Evolutionary conservation across 1,140 invertebrate genomes (phyloP), one percentile per base, ranked within the genome.

Genomic region (Hirudo medicinalis): DNA sequence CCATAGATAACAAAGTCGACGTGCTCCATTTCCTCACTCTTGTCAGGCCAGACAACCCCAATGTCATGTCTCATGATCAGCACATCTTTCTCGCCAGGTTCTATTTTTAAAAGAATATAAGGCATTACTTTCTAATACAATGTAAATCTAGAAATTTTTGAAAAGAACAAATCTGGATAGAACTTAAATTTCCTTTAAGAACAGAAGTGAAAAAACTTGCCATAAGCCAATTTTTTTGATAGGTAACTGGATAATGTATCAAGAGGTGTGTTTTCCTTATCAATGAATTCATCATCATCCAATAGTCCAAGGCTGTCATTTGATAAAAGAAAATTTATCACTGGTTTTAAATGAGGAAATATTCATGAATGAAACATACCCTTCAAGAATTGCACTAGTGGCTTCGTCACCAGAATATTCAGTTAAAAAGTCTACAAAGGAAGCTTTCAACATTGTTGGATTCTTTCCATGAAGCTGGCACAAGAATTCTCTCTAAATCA

Each of bases 21-120:
- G 54, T 91, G 89, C 70, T 91, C 87, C 27, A 86, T 80, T 84
- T 98, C 94, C 72, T 86, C 74, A 57, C 85, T 87, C 17, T 89
- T 89, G 78, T 96, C 91, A 2, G 91, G 89, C 91, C 94, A 96
- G 63, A 88, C 85, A 73, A 97, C 91, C 20, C 88, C 89, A 55
- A 99, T 85, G 75, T 98, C 91, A 80, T 99, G 95, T 20, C 94
- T 86, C 73, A 99, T 83, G 54, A 99, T 89, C 0, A 99, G 88
- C 75, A 99, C 82, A 84, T 99, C 97, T 0, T 93, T 86, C 82
- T 99, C 97, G 49, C 89, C 85, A 73, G 87, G 86, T 72, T 86
- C 87, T 89, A 75, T 25, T 75, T 75, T 3, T 25, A 80, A 43
- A 68, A 22, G 22, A 73, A 57, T n/a, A 67, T 22, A 36, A 69